These are phyloP conservation scores for Crotalus helleri DNA, from an alignment of 2,113 vertebrate species.

Conservation along the genomic window DNA sequence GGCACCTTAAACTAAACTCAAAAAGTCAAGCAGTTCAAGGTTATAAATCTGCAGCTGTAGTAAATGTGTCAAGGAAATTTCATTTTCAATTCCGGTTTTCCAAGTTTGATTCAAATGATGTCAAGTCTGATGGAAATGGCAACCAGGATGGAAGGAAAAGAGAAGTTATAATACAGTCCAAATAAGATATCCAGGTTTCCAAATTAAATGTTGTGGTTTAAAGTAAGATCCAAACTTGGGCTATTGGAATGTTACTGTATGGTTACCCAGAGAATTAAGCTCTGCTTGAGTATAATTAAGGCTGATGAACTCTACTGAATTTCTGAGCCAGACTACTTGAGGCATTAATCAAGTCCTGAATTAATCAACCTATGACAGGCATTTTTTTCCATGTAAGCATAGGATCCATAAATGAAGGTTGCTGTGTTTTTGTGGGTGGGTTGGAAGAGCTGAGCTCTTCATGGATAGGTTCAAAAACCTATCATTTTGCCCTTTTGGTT, in stretches of 20 bases:
- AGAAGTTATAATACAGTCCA: background rate
- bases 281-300: background rate
- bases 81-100: background rate
- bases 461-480: no score
- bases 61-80: background rate
- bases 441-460: no score
- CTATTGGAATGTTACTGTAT: background rate
- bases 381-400: background rate
- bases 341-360: background rate
- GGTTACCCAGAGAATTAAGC: background rate
- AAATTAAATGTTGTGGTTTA: background rate
- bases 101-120: background rate
- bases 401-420: background rate
- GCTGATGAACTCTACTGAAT: background rate
- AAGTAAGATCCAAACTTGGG: background rate
- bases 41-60: background rate
- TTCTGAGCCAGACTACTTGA: background rate
- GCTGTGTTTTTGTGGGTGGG: background rate
- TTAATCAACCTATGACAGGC: background rate
- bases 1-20: background rate
- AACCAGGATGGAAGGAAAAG: background rate
- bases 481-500: background rate
- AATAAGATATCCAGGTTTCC: background rate
- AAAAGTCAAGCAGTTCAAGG: background rate
- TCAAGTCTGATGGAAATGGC: background rate